Evolutionary conservation across 2,797 vertebrate species (phyloP).

Genomic region (Margarornis squamiger): DNA sequence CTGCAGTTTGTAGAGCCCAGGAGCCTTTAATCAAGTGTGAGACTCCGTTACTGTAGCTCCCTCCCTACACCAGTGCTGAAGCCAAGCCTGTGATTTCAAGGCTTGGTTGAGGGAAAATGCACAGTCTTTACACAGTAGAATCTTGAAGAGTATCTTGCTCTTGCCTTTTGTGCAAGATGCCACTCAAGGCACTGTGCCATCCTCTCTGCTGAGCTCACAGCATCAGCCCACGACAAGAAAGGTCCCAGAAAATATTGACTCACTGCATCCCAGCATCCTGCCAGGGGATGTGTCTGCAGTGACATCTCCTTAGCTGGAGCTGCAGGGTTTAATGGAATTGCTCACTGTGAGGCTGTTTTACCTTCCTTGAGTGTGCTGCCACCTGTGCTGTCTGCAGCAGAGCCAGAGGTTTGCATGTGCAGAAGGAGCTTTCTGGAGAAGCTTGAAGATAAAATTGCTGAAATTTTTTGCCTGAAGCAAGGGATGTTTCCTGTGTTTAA

Average conservation of each 20-base stretch:
- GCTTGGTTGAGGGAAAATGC: not conserved
- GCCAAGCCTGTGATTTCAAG: not conserved
- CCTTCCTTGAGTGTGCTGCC: not conserved
- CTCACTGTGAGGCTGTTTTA: not conserved
- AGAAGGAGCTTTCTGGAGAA: conserved; percentile 29
- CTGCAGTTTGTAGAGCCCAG: not conserved
- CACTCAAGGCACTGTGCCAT: not conserved
- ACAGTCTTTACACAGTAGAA: not conserved
- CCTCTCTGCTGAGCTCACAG: conserved; percentile 38
- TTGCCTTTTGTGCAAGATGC: not conserved
- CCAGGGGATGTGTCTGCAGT: not conserved
- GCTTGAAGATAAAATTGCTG: conserved; percentile 70
- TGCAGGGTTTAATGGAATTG: not conserved
- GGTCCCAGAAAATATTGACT: not conserved
- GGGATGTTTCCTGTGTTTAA: conserved; percentile 82
- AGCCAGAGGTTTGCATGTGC: conserved; percentile 1
- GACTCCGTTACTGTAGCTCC: not conserved
- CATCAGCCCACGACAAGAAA: not conserved
- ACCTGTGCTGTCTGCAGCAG: conserved; percentile 25
- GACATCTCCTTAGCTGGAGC: not conserved
- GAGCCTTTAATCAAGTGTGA: not conserved
- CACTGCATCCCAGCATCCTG: not conserved
- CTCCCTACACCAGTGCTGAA: not conserved
- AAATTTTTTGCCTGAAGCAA: conserved; percentile 86
- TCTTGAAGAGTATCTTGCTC: not conserved